A percentile compares a stretch with the other conserved stretches of the same genome.
Conservation (phyloP, 2,113 vertebrate genomes). For the Tachycineta bicolor region DNA sequence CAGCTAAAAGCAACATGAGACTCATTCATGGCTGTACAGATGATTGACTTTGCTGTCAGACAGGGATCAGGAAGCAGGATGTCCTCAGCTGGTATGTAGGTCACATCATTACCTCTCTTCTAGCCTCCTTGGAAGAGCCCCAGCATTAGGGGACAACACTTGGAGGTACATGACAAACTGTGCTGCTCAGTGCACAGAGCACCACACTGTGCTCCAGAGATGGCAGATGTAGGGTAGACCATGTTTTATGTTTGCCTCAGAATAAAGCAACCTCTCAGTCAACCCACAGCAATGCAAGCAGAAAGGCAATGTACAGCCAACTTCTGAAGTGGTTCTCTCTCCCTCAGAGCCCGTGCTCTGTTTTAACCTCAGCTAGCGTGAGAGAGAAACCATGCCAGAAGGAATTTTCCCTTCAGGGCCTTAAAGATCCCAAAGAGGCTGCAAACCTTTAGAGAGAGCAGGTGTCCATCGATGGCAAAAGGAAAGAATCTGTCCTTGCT, state of each 20-base stretch:
- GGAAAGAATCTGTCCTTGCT: too few species aligned
- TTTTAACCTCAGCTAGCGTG: too few species aligned
- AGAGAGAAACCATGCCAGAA: too few species aligned
- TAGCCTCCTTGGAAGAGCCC: not conserved
- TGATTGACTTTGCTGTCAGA: not conserved
- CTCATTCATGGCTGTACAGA: not conserved
- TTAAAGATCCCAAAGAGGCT: too few species aligned
- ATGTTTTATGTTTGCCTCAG: not conserved
- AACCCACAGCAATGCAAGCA: not conserved
- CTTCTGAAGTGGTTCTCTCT: not conserved
- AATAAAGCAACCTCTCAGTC: not conserved
- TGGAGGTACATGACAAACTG: not conserved
- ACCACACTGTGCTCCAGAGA: not conserved
- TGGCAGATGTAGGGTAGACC: not conserved
- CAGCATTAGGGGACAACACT: not conserved
- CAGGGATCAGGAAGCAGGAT: not conserved
- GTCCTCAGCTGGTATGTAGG: not conserved
- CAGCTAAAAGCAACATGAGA: not conserved
- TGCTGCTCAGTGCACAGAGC: not conserved
- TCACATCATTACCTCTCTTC: not conserved
- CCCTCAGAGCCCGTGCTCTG: too few species aligned
- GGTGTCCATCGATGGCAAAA: too few species aligned
- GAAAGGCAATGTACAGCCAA: not conserved
- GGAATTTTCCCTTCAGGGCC: too few species aligned
- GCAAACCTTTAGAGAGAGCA: too few species aligned